Evolutionary conservation across 92 coral and sea anemone genomes (phyloP).

Genomic region (Epizoanthus rinbou): DNA sequence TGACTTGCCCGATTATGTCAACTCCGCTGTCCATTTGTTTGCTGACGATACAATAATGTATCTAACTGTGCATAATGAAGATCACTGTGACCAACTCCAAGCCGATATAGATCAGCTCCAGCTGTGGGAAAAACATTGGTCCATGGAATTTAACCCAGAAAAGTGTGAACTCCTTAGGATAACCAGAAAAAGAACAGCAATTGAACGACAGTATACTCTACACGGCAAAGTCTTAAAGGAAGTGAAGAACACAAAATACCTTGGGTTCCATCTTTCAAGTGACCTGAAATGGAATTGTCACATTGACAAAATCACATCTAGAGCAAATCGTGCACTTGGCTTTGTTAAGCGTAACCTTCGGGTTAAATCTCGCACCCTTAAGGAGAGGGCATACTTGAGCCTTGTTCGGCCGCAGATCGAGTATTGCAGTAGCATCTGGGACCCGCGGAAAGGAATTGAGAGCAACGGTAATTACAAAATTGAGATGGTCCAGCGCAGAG

Average conservation of each 20-base stretch:
- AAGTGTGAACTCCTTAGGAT: conserved; percentile 18
- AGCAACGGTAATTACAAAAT: not conserved
- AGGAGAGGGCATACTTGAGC: not conserved
- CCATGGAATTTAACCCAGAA: conserved; percentile 17
- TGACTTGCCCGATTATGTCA: conserved; percentile 25
- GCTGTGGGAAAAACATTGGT: conserved; percentile 26
- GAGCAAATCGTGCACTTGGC: not conserved
- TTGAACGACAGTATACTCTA: not conserved
- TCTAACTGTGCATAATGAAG: conserved; percentile 6
- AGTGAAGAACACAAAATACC: not conserved
- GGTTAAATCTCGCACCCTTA: not conserved
- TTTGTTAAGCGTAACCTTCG: conserved; percentile 18
- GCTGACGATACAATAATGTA: conserved; percentile 15
- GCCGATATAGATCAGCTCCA: not conserved
- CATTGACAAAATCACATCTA: not conserved
- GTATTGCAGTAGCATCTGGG: not conserved
- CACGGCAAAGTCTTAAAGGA: conserved; percentile 2
- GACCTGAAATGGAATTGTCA: not conserved
- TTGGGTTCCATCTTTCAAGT: not conserved
- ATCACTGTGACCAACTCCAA: conserved; percentile 23
- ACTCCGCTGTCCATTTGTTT: conserved; percentile 16
- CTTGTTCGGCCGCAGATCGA: not conserved
- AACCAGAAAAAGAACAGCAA: not conserved
- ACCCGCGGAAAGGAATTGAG: not conserved
- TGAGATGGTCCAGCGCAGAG: not conserved